Base-by-base conservation (phyloP, 2,888 invertebrate genomes). In the Gymnosoma rotundatum region DNA sequence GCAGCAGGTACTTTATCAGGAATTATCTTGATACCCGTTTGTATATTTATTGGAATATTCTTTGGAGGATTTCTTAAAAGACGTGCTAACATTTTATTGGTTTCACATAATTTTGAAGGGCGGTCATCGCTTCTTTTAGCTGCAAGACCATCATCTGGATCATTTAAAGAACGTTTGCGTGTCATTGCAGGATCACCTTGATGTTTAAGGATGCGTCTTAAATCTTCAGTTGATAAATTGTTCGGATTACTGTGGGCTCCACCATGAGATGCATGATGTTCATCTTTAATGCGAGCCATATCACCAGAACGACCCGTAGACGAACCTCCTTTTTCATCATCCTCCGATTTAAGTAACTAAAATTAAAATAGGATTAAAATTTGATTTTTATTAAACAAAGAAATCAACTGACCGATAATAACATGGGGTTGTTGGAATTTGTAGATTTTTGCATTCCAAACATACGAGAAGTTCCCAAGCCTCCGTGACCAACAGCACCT, bases 41-140 rank as follows among this genome's bases (percentile, higher is more conserved):
- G 90, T 86, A 90, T 92, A 87, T 90, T 91, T 86, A 89, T 90
- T 87, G 88, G 92, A 38, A 94, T 94, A 90, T 95, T 92, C 91
- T 94, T 94, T 88, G 95, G 94, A 88, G 96, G 95, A 90, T 96
- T 95, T 73, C 96, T 96, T 89, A 98, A 92, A 88, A 98, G 92
- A 58, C 95, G 95, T 52, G 97, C 97, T 87, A 98, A 93, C 95
- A 98, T 97, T 91, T 95, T 95, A 91, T 97, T 97, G 90, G 95
- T 95, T 92, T 96, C 95, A 92, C 96, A 96, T 69, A 97, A 93
- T 87, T 95, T 95, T 88, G 96, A 96, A 74, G 93, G 93, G 32
- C 91, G 91, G 75, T 91, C 91, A 83, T 92, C 92, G 9, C 90
- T 89, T 4, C 92, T 89, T 78, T 92, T 92, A 18, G 91, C 91